Conservation (phyloP, 2,113 vertebrate species). For the Physeter macrocephalus region DNA sequence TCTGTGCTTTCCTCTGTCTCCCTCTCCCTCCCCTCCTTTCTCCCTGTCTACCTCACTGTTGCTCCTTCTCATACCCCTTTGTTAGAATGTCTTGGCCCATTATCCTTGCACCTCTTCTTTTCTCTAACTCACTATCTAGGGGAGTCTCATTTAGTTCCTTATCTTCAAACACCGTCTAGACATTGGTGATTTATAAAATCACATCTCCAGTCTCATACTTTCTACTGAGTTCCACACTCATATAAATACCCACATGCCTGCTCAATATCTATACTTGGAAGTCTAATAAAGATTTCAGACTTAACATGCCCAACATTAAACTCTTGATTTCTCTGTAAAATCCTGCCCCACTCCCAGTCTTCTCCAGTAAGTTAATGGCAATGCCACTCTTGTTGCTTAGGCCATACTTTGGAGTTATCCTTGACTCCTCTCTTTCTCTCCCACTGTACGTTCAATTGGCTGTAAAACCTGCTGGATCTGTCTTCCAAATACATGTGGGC, state of each 20-base stretch:
- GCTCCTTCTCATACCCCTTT: neutral
- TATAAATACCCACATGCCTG: neutral
- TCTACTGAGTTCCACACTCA: neutral
- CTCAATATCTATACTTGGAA: neutral
- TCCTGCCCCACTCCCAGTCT: neutral
- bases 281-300: neutral
- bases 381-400: neutral
- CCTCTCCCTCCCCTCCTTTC: too few relatives aligned
- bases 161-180: neutral
- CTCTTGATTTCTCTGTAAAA: neutral
- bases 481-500: neutral
- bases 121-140: neutral
- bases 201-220: neutral
- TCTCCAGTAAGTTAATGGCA: neutral
- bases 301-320: neutral
- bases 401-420: neutral
- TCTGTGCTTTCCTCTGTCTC: neutral
- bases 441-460: neutral
- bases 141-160: neutral
- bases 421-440: neutral
- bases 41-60: neutral
- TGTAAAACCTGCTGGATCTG: neutral
- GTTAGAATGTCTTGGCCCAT: neutral
- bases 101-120: neutral
- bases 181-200: neutral